Conservation (phyloP, 2,888 invertebrate species). For the Dryocosmus kuriphilus region DNA sequence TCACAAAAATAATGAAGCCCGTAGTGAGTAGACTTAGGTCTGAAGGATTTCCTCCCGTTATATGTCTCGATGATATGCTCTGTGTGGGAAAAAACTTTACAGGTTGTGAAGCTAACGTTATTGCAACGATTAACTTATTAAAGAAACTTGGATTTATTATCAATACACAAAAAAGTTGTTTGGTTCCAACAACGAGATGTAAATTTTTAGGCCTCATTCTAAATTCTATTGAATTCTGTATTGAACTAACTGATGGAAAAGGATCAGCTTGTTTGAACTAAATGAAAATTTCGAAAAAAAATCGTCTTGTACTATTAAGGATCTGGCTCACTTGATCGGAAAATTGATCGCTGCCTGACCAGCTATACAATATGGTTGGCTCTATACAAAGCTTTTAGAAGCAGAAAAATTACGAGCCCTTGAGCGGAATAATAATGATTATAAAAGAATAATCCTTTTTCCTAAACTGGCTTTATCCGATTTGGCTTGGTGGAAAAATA, state of each 20-base stretch:
- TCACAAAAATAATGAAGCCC: not conserved
- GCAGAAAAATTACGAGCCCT: constrained; percentile 24
- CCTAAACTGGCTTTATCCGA: too few species aligned
- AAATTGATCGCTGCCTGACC: too few species aligned
- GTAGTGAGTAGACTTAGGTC: constrained; percentile 29
- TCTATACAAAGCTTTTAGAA: not conserved
- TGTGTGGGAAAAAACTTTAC: not conserved
- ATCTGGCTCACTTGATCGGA: too few species aligned
- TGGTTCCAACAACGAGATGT: constrained; percentile 10
- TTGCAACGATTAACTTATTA: too few species aligned
- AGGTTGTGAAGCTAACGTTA: constrained; percentile 4
- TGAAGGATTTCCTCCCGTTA: constrained; percentile 11
- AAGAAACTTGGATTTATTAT: not conserved
- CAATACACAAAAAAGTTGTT: constrained; percentile 10
- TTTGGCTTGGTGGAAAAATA: constrained; percentile 44
- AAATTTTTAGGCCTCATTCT: constrained; percentile 45
- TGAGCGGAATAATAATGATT: constrained; percentile 15
- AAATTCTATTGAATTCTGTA: too few species aligned
- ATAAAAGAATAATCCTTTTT: not conserved
- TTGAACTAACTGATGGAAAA: too few species aligned
- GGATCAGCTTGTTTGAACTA: constrained; percentile 38
- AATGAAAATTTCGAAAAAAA: constrained; percentile 40
- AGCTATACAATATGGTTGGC: constrained; percentile 34
- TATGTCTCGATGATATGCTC: constrained; percentile 40
- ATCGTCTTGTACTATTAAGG: too few species aligned